Conservation (phyloP, 2,888 invertebrate genomes). For the Deilephila elpenor region DNA sequence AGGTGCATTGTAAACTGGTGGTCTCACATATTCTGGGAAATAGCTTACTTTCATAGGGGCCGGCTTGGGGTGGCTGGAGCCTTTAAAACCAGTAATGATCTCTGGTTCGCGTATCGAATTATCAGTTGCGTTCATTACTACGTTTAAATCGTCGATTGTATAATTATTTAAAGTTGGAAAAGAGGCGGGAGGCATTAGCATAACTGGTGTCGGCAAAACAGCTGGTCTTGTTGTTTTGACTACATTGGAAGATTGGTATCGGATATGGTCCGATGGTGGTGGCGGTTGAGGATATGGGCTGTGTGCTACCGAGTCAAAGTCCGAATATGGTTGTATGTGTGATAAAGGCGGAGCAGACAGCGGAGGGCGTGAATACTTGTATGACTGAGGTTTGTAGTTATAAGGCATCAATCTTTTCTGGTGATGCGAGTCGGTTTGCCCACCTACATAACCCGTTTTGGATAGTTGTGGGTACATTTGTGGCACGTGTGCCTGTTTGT, state of each 20-base stretch:
- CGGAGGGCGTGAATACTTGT: conserved; percentile 62
- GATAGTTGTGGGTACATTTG: conserved; percentile 55
- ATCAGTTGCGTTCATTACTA: conserved; percentile 54
- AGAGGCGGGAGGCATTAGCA: conserved; percentile 31
- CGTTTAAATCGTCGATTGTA: conserved; percentile 41
- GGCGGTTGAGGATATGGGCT: conserved; percentile 40
- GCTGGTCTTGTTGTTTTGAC: conserved; percentile 68
- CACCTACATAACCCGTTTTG: conserved; percentile 60
- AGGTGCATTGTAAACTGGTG: conserved; percentile 77
- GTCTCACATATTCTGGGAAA: conserved; percentile 69
- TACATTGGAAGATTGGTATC: conserved; percentile 56
- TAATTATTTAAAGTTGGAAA: conserved; percentile 10
- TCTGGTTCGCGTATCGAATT: conserved; percentile 60
- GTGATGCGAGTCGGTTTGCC: conserved; percentile 53
- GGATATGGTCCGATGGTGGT: conserved; percentile 52
- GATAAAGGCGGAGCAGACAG: conserved; percentile 54
- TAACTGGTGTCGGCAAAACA: conserved; percentile 64
- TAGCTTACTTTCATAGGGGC: conserved; percentile 63
- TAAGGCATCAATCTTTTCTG: conserved; percentile 63
- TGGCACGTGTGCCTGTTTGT: conserved; percentile 53
- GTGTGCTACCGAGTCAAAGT: conserved; percentile 40
- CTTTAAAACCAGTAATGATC: conserved; percentile 52
- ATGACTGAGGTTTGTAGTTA: conserved; percentile 58
- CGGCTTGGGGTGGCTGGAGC: conserved; percentile 56
- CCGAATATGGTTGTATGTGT: conserved; percentile 43